Evolutionary conservation across 2,113 vertebrate species (phyloP).

Genomic region (Eurypyga helias): DNA sequence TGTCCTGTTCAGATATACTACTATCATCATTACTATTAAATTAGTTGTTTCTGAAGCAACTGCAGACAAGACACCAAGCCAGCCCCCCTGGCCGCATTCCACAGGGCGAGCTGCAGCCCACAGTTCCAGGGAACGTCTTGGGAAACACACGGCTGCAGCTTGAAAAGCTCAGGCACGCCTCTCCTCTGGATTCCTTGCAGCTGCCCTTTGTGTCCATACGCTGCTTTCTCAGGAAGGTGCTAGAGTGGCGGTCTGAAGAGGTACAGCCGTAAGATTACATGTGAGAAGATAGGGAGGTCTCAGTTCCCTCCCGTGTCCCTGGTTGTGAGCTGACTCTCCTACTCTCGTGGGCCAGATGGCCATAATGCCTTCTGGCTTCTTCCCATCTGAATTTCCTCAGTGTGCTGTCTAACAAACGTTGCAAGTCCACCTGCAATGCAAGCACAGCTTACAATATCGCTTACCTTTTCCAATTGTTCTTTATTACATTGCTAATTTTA

Average conservation of each 20-base stretch:
- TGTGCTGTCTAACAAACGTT: background rate
- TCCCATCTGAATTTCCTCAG: background rate
- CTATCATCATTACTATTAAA: conserved; percentile 31
- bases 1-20: conserved; percentile 1
- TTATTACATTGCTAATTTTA: background rate
- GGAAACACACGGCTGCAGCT: background rate
- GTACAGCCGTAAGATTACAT: background rate
- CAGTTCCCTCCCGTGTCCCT: accelerated
- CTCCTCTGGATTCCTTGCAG: background rate
- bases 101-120: background rate
- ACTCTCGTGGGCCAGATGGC: accelerated
- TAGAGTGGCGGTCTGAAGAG: background rate
- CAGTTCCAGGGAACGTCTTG: background rate
- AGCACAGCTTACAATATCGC: background rate
- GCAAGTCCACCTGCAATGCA: background rate
- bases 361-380: background rate
- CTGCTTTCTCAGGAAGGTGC: background rate
- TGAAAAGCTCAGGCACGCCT: background rate
- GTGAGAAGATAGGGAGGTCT: background rate
- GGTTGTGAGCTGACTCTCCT: background rate
- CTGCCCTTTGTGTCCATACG: background rate
- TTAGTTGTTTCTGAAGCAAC: conserved; percentile 31
- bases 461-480: background rate
- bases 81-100: background rate
- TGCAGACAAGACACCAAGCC: conserved; percentile 17